Conservation (phyloP, 2,797 vertebrate genomes). For the Crossoptilon crossoptilon region DNA sequence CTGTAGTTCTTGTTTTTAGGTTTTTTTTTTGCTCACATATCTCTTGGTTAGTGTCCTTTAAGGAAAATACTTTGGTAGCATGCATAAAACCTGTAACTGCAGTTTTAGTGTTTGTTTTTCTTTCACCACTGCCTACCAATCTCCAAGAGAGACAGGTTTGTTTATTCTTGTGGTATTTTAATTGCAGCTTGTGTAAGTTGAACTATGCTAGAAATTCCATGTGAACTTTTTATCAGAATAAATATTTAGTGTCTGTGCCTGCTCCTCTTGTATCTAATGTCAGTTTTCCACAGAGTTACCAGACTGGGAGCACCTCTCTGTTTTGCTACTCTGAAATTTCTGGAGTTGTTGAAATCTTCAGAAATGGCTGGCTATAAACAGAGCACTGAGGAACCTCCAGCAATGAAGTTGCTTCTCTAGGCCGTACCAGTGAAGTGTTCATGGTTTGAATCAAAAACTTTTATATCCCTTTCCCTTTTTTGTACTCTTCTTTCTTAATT, state of each 20-base stretch:
- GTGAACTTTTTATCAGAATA: constrained; percentile 60
- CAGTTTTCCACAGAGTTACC: constrained; percentile 17
- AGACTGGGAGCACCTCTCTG: not conserved
- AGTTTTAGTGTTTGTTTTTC: constrained; percentile 51
- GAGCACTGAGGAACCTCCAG: not conserved
- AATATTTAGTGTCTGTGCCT: constrained; percentile 57
- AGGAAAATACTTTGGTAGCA: not conserved
- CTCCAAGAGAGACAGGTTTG: constrained; percentile 34
- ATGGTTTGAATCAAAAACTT: not conserved
- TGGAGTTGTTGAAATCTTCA: constrained; percentile 23
- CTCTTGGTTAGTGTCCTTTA: not conserved
- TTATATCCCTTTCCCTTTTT: not conserved
- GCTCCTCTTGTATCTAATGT: not conserved
- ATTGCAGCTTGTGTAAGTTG: constrained; percentile 59
- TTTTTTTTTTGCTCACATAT: not conserved
- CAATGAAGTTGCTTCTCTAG: not conserved
- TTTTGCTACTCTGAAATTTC: not conserved
- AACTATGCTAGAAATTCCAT: constrained; percentile 60
- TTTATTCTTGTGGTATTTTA: constrained; percentile 72
- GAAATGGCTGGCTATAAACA: not conserved
- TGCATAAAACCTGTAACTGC: not conserved
- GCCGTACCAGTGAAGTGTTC: not conserved
- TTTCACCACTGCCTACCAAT: constrained; percentile 26
- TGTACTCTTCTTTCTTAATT: not conserved
- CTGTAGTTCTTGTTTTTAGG: not conserved